Percentiles rank a stretch among this genome's conserved stretches.
Evolutionary conservation across 2,113 vertebrate species (phyloP).

Genomic region (Pterocles gutturalis): DNA sequence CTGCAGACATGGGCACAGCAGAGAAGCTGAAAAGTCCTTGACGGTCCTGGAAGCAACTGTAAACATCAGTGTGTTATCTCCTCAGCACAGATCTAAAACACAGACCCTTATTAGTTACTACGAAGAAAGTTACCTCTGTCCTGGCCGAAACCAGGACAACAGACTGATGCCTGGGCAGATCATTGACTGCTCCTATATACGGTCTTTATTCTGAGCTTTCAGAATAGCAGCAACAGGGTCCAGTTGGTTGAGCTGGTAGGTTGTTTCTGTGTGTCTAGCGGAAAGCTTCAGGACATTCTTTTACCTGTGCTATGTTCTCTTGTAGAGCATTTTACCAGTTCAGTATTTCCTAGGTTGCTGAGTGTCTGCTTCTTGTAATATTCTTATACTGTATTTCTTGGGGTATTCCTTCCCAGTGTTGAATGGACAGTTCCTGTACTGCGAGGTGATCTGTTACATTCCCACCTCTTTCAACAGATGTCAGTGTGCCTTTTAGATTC

Average conservation of each 20-base stretch:
- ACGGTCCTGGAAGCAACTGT: no score
- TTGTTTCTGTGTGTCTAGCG: fast-evolving
- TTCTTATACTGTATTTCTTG: background rate
- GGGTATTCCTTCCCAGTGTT: background rate
- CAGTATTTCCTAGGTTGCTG: background rate
- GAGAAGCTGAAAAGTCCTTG: no score
- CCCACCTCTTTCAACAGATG: background rate
- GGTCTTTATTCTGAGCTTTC: background rate
- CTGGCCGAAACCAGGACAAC: no score
- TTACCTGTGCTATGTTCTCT: fast-evolving
- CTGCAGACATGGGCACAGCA: no score
- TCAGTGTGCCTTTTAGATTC: background rate
- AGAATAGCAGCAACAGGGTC: background rate
- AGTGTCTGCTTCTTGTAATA: background rate
- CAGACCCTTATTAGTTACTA: no score
- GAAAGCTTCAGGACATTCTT: background rate
- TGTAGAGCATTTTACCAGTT: background rate
- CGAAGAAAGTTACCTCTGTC: no score
- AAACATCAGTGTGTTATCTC: no score
- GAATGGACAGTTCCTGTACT: background rate
- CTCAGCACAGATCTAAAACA: no score
- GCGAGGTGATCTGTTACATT: background rate
- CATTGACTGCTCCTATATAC: fast-evolving
- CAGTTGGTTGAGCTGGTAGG: background rate
- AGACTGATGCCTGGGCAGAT: background rate